Evolutionary conservation across 2,113 vertebrate species (phyloP).

Genomic region (Gobiocypris rarus): DNA sequence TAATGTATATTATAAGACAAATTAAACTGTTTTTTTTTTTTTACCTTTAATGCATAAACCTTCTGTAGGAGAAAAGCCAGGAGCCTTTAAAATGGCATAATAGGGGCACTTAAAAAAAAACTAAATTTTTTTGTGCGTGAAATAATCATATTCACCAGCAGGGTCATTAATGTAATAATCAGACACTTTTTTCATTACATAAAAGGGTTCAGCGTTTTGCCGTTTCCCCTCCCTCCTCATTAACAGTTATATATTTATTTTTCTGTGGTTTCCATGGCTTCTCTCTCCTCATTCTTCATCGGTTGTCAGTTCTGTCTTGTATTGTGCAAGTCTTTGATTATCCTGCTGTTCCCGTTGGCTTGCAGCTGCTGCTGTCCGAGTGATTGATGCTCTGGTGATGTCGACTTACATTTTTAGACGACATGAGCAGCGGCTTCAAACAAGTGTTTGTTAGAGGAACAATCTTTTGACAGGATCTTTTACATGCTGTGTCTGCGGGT

Average conservation of each 20-base stretch:
- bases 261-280: not conserved
- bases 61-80: no score
- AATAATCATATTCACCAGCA: not conserved
- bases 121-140: no score
- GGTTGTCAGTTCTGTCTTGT: constrained; percentile 15
- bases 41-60: no score
- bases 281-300: constrained; percentile 3
- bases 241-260: not conserved
- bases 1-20: no score
- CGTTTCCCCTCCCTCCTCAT: not conserved
- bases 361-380: constrained; percentile 37
- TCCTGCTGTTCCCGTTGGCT: constrained; percentile 15
- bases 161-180: not conserved
- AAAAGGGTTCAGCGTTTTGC: not conserved
- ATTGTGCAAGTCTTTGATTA: constrained; percentile 15
- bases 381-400: constrained; percentile 41
- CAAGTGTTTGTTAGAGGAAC: constrained; percentile 37
- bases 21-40: no score
- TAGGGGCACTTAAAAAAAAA: no score
- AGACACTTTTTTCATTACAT: not conserved
- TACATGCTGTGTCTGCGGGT: not conserved
- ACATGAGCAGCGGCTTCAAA: constrained; percentile 27
- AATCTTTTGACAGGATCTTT: constrained; percentile 8
- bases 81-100: no score
- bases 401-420: constrained; percentile 26